Base-by-base conservation (phyloP, 2,888 invertebrate genomes). In the Megamerina dolium region DNA sequence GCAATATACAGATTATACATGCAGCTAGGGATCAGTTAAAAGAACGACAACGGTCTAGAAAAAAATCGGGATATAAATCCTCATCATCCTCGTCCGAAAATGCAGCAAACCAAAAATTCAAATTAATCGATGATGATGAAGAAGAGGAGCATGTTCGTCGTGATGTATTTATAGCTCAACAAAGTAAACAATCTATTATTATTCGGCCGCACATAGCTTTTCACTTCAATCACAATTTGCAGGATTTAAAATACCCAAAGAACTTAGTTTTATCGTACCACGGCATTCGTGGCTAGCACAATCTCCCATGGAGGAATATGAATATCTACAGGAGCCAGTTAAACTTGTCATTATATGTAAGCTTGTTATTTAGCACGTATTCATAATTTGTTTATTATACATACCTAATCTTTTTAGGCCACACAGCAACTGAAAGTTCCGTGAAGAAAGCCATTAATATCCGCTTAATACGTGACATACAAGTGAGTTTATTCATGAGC, bases 311-410 rank as follows among this genome's bases (percentile, higher is more conserved):
- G 66, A 66, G 21, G 53, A 64, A 5, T 61, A 63, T 16, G 50
- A 60, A 4, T 56, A 55, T 26, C 50, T 73, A 32, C 41, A 64
- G 26, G 57, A 56, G 21, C 74, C 76, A 10, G 73, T 72, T 6
- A 67, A 72, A 58, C 72, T 65, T 48, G 75, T 77, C 12, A 69
- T 77, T 26, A 75, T 76, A 44, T 68, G 76, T 76, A 64, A 62
- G 70, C 60, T 42, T 29, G 33, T 12, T 18, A 16, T 3, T 13
- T 32, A 19, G n/a, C 26, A 43, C 16, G 13, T 1, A 21, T 9
- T 2, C 12, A 16, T 27, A 16, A 4, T 26, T 37, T 13, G 2
- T 14, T 33, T 4, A 27, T 30, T 37, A n/a, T 26, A 18, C 16
- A 8, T 33, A 8, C 10, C 23, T 23, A 23, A 8, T 23, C 6